phyloP scores from a whole-genome alignment of 2,797 vertebrate genomes.

The Peromyscus melanophrys region DNA sequence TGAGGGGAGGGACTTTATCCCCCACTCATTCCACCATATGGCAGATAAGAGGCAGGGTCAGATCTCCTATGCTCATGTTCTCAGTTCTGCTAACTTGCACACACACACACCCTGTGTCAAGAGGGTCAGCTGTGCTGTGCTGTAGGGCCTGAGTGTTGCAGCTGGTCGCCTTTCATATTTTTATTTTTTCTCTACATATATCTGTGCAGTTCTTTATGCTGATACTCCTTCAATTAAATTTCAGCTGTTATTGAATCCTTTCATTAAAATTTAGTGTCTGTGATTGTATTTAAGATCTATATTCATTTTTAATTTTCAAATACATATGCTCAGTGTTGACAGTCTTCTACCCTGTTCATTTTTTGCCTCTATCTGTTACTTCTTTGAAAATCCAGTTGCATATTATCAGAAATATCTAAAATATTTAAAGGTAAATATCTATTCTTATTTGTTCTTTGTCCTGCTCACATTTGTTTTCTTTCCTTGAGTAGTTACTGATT shows the following conservation, averaged over 20 bases:
- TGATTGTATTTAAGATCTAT: slow-evolving; percentile 4
- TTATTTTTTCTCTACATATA: not conserved
- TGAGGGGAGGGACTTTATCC: not conserved
- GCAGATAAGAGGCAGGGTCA: not conserved
- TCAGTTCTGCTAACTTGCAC: not conserved
- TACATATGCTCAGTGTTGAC: slow-evolving; percentile 11
- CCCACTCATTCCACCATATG: not conserved
- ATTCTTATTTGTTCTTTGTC: slow-evolving; percentile 15
- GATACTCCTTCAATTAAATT: slow-evolving; percentile 16
- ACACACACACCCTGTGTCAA: not conserved
- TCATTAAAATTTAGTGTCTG: not conserved
- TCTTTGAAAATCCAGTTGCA: slow-evolving; percentile 20
- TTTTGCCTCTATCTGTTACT: not conserved
- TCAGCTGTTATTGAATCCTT: slow-evolving; percentile 14
- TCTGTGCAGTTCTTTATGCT: not conserved
- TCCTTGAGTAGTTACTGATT: not conserved
- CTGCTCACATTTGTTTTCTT: not conserved
- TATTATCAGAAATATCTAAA: slow-evolving; percentile 25
- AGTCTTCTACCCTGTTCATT: slow-evolving; percentile 9
- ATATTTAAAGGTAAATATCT: slow-evolving; percentile 8
- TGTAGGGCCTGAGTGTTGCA: not conserved
- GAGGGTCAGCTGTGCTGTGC: not conserved
- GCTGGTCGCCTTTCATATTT: not conserved
- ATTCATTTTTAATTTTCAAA: slow-evolving; percentile 31
- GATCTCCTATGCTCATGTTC: not conserved